Evolutionary conservation across 2,113 vertebrate species (phyloP).

Genomic region (Psilopsiagon aurifrons): DNA sequence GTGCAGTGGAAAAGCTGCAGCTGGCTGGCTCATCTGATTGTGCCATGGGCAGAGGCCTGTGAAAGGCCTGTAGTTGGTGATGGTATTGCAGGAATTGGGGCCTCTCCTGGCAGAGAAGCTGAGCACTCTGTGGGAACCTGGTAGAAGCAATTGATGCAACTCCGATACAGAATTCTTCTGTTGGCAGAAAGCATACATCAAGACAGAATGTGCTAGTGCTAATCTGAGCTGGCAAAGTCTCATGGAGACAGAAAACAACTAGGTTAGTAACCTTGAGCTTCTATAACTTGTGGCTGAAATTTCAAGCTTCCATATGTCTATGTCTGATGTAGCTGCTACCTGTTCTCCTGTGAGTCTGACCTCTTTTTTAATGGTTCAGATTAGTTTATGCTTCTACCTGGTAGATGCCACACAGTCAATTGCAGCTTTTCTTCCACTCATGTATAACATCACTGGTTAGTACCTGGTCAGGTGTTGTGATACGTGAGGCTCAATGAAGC

Average conservation of each 20-base stretch:
- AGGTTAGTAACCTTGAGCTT: neutral
- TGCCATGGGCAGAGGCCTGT: neutral
- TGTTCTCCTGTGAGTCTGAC: neutral
- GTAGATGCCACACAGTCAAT: neutral
- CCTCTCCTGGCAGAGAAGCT: neutral
- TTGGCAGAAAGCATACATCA: neutral
- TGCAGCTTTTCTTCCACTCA: neutral
- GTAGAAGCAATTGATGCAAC: neutral
- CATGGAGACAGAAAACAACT: neutral
- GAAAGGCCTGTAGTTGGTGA: neutral
- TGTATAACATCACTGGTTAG: neutral
- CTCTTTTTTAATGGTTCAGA: neutral
- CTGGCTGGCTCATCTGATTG: neutral
- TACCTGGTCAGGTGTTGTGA: neutral
- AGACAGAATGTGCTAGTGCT: neutral
- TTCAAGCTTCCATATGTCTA: neutral
- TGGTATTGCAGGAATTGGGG: neutral
- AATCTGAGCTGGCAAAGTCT: neutral
- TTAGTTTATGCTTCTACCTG: neutral
- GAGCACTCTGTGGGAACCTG: neutral
- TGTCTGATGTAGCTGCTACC: neutral
- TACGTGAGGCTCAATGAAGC: neutral
- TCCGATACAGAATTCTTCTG: neutral
- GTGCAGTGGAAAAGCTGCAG: neutral
- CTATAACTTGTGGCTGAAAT: neutral